Percentiles rank a stretch among this genome's conserved stretches.
Evolutionary conservation across 92 coral and sea anemone species (phyloP).

Genomic region (Porites evermanni): DNA sequence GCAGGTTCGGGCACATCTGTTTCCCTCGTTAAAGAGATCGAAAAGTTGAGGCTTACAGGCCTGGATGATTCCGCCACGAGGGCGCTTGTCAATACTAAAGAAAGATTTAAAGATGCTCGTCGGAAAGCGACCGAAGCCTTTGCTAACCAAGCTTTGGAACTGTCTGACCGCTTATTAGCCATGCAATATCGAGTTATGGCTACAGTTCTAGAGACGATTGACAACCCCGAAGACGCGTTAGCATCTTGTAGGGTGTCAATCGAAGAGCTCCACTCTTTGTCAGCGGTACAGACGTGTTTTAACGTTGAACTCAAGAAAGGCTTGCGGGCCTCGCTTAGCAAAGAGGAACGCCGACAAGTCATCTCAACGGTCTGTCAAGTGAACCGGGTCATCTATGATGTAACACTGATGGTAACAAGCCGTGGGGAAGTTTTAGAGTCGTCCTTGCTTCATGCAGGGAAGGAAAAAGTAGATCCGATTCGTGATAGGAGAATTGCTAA

Average conservation of each 20-base stretch:
- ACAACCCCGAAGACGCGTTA: not conserved
- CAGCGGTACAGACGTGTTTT: not conserved
- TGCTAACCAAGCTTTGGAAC: conserved; percentile 3
- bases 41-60: not conserved
- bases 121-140: conserved; percentile 36
- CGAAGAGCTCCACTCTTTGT: not conserved
- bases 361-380: conserved; percentile 30
- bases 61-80: conserved; percentile 29
- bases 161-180: not conserved
- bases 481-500: conserved; percentile 3
- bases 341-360: conserved; percentile 17
- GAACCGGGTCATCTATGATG: conserved; percentile 33
- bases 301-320: not conserved
- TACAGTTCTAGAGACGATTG: not conserved
- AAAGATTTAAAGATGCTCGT: conserved; percentile 42
- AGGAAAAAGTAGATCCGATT: conserved; percentile 5
- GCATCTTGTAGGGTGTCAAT: not conserved
- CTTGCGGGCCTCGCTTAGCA: not conserved
- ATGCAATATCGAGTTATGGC: not conserved
- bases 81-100: conserved; percentile 13
- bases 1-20: not conserved
- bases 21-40: conserved; percentile 4
- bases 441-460: not conserved
- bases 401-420: conserved; percentile 12
- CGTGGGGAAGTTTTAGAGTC: not conserved